Percentiles rank a stretch among this genome's conserved stretches.
phyloP scores from a whole-genome alignment of 2,888 invertebrate genomes.

The Peribatodes rhomboidaria region DNA sequence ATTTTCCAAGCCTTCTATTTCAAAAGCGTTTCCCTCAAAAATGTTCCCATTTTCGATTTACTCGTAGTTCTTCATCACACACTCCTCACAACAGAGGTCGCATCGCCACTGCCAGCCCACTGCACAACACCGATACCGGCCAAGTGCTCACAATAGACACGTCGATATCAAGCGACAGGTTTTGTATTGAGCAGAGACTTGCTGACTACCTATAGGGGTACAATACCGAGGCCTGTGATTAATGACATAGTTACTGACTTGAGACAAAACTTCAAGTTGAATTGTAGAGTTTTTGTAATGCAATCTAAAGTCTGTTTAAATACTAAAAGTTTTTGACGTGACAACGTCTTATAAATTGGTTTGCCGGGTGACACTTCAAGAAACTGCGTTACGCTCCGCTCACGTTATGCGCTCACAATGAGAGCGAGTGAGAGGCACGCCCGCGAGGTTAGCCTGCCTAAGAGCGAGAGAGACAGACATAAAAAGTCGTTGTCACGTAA shows the following conservation, averaged over 20 bases:
- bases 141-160: constrained; percentile 38
- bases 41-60: neutral
- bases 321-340: too few relatives aligned
- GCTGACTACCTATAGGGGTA: too few relatives aligned
- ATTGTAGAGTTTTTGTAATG: too few relatives aligned
- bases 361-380: too few relatives aligned
- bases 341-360: too few relatives aligned
- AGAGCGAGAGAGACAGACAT: too few relatives aligned
- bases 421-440: too few relatives aligned
- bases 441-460: too few relatives aligned
- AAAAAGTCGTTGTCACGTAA: too few relatives aligned
- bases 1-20: neutral
- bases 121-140: constrained; percentile 35
- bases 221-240: constrained; percentile 17
- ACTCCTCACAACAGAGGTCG: constrained; percentile 30
- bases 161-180: constrained; percentile 44
- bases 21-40: neutral
- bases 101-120: constrained; percentile 39
- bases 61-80: constrained; percentile 11
- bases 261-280: neutral
- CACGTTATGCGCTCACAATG: too few relatives aligned
- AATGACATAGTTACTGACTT: constrained; percentile 7
- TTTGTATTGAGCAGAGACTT: constrained; percentile 41
- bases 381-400: too few relatives aligned
- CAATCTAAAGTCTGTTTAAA: too few relatives aligned